Percentiles rank a stretch among this genome's conserved stretches.
Conservation (phyloP, 2,113 vertebrate genomes). For the Pteruthius melanotis region DNA sequence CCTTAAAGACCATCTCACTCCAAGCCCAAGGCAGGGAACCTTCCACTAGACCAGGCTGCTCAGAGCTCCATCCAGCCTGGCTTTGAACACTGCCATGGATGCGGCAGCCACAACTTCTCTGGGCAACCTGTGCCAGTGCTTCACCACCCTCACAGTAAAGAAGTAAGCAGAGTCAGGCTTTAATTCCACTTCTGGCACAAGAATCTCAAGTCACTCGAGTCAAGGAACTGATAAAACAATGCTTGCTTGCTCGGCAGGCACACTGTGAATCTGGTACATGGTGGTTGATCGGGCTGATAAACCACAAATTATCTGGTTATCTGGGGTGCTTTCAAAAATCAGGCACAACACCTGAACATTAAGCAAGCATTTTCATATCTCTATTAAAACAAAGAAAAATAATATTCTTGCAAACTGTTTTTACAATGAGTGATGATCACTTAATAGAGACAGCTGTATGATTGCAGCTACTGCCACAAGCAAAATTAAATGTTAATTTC, state of each 20-base stretch:
- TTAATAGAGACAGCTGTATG: background rate
- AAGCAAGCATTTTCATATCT: background rate
- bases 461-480: background rate
- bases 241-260: background rate
- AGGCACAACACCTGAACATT: background rate
- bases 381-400: background rate
- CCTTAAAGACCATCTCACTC: accelerated
- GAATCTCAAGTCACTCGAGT: background rate
- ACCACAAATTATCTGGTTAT: background rate
- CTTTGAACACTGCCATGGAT: background rate
- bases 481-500: background rate
- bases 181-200: background rate
- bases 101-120: background rate
- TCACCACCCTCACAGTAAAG: accelerated
- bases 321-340: background rate
- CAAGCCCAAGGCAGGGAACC: background rate
- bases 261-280: accelerated
- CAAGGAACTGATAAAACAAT: background rate
- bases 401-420: background rate
- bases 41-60: background rate
- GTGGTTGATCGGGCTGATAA: background rate
- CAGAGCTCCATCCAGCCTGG: background rate
- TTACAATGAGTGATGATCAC: background rate
- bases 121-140: background rate
- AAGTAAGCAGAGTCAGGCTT: background rate